Percentiles rank a stretch among this genome's conserved stretches.
phyloP scores from a whole-genome alignment of 2,797 vertebrate species.

The Sebastolobus altivelis region DNA sequence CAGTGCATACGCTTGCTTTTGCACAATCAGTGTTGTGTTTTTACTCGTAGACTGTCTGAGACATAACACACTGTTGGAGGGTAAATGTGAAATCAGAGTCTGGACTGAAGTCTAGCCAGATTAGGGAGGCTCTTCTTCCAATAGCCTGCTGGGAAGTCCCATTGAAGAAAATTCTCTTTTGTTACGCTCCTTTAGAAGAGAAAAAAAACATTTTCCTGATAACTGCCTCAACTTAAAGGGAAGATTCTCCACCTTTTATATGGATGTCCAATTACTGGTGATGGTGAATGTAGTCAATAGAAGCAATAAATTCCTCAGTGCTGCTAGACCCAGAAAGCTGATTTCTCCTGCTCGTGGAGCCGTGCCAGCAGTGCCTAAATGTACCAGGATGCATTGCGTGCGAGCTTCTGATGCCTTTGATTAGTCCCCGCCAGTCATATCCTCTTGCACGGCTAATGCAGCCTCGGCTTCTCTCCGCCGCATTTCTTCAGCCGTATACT shows the following conservation, averaged over 20 bases:
- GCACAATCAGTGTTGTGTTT: constrained; percentile 24
- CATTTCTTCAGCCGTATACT: no score
- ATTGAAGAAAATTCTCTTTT: constrained; percentile 21
- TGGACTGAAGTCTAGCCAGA: constrained; percentile 13
- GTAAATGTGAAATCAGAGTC: constrained; percentile 27
- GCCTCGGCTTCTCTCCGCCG: no score
- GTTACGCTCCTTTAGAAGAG: neutral
- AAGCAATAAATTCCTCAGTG: neutral
- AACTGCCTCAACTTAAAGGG: neutral
- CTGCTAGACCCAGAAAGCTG: neutral
- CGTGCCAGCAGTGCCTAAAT: neutral
- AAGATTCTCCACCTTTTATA: neutral
- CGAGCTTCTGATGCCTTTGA: neutral
- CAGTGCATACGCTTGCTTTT: neutral
- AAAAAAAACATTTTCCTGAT: neutral
- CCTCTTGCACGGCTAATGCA: neutral
- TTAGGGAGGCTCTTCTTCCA: constrained; percentile 16
- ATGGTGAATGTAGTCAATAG: neutral
- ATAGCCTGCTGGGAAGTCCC: constrained; percentile 19
- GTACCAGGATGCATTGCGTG: neutral
- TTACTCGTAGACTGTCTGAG: neutral
- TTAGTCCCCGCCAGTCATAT: neutral
- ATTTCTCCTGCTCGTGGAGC: neutral
- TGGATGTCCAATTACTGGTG: neutral
- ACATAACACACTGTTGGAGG: constrained; percentile 18